A percentile compares a stretch with the other conserved stretches of the same genome.
Evolutionary conservation across 2,797 vertebrate species (phyloP).

Genomic region (Sebastes variabilis): DNA sequence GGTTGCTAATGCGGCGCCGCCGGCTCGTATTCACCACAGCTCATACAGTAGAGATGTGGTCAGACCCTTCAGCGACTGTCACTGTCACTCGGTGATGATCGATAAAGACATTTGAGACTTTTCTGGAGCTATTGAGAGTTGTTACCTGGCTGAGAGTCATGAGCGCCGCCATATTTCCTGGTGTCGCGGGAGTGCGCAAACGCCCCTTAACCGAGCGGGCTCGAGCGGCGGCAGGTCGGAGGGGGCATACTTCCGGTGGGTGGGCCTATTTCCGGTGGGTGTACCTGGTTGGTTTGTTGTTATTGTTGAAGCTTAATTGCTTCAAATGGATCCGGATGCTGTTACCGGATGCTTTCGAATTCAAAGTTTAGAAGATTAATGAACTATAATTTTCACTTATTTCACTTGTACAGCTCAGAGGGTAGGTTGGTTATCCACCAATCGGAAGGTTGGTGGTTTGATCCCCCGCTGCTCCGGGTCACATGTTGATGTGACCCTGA

Average conservation of each 20-base stretch:
- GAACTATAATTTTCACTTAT: too few species aligned
- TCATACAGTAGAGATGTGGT: neutral
- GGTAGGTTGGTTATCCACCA: too few species aligned
- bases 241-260: neutral
- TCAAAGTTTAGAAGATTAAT: too few species aligned
- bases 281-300: too few species aligned
- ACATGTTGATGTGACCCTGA: too few species aligned
- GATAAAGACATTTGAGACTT: conserved; percentile 14
- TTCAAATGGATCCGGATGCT: too few species aligned
- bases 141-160: conserved; percentile 91
- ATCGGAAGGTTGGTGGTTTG: too few species aligned
- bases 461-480: too few species aligned
- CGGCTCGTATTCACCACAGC: neutral
- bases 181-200: conserved; percentile 72
- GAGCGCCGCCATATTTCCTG: conserved; percentile 96
- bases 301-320: too few species aligned
- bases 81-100: neutral
- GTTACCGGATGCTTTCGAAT: too few species aligned
- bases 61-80: neutral
- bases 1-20: neutral
- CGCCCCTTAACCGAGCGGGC: conserved; percentile 37
- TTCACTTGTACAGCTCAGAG: too few species aligned
- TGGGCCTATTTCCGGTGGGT: neutral
- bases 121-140: conserved; percentile 39
- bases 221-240: conserved; percentile 41